Evolutionary conservation across 2,113 vertebrate species (phyloP), one percentile per base, ranked within the genome.

Genomic region (Antechinus flavipes): DNA sequence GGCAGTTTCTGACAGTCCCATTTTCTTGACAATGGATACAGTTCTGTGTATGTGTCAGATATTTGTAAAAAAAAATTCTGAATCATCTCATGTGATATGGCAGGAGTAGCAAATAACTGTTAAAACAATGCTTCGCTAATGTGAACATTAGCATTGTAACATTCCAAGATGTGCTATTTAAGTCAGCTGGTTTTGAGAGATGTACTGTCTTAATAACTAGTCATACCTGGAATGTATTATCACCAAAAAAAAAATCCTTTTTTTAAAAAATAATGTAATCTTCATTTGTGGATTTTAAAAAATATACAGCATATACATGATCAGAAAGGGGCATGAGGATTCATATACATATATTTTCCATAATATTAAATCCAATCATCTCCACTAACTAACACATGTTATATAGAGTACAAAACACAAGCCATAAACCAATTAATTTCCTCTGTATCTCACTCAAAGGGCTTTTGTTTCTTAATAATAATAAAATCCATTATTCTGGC

Each of bases 1-100:
- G 91, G 96, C 96, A 97, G 93, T 25, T 95, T 98, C 98, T 98
- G 97, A 96, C 97, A 97, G 97, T 90, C 97, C 90, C 42, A 26
- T 93, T 95, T 97, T 52, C 95, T 91, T 93, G 54, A 54, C 35
- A 10, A n/a, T 84, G 90, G 95, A 94, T 92, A 95, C 19, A 95
- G 97, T 95, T 91, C 93, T 94, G 68, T 92, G 89, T 91, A 94
- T 46, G 2, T 25, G 76, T 95, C 54, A 97, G 89, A 94, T 89
- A 52, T 91, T 93, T 95, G 90, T 84, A 93, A 56, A 97, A 95
- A 49, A 97, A 97, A 91, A 27, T 8, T 24, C 76, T 58, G 96
- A 97, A 94, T 92, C 53, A 90, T 19, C 47, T 26, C 92, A 14
- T 92, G 52, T n/a, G 94, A 96, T 58, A 26, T 3, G 50, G 89